Percentiles rank a stretch among this genome's conserved stretches.
phyloP scores from a whole-genome alignment of 2,888 invertebrate species.

The Epinotia demarniana region DNA sequence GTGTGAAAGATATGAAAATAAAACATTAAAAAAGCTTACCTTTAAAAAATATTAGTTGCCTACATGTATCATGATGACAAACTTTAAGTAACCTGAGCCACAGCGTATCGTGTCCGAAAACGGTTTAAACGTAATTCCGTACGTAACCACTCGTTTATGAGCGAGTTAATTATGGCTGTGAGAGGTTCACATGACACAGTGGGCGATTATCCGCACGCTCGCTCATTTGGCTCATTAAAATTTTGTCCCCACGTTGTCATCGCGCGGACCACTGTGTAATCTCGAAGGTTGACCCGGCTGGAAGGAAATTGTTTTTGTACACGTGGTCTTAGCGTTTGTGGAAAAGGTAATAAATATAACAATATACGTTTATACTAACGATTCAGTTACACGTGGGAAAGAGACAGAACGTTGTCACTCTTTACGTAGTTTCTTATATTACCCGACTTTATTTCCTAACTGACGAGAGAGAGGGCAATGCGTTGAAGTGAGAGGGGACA shows the following conservation, averaged over 20 bases:
- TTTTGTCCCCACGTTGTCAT: slow-evolving; percentile 66
- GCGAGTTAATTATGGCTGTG: slow-evolving; percentile 59
- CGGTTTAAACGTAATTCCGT: slow-evolving; percentile 34
- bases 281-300: slow-evolving; percentile 47
- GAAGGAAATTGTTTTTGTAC: slow-evolving; percentile 31
- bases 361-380: not conserved
- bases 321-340: not conserved
- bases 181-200: slow-evolving; percentile 56
- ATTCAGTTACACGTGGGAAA: too few relatives aligned
- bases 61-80: not conserved
- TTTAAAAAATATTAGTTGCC: not conserved
- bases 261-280: slow-evolving; percentile 60
- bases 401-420: too few relatives aligned
- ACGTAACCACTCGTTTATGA: slow-evolving; percentile 52
- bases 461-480: too few relatives aligned
- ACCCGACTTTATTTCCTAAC: too few relatives aligned
- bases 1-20: too few relatives aligned
- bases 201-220: slow-evolving; percentile 62
- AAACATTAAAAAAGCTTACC: not conserved
- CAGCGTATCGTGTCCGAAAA: slow-evolving; percentile 26
- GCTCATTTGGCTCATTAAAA: slow-evolving; percentile 69
- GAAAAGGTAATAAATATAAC: not conserved
- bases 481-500: too few relatives aligned
- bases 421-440: too few relatives aligned
- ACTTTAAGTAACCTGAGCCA: slow-evolving; percentile 15